Evolutionary conservation across 2,888 invertebrate species (phyloP).

Genomic region (Spodoptera picta): DNA sequence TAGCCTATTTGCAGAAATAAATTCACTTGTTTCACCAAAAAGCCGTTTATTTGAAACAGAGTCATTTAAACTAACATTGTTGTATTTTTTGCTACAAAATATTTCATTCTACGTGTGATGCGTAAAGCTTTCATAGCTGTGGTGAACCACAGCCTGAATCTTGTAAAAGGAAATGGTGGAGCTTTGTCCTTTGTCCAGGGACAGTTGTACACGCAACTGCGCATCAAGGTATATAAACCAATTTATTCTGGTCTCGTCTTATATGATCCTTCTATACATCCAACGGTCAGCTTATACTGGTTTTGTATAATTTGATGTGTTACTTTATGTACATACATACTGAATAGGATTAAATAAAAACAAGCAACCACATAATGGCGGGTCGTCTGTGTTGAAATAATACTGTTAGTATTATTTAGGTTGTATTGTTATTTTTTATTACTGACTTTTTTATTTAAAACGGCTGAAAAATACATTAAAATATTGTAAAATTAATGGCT

Average conservation of each 20-base stretch:
- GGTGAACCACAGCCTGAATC: conserved; percentile 38
- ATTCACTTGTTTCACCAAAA: no score
- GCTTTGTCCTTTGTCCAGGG: conserved; percentile 37
- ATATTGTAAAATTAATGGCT: no score
- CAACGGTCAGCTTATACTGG: no score
- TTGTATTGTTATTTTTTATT: no score
- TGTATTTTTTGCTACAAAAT: conserved; percentile 36
- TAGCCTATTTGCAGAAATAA: no score
- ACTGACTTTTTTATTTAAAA: not conserved
- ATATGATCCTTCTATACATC: no score
- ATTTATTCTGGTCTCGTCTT: no score
- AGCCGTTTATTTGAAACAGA: no score
- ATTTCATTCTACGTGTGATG: conserved; percentile 42
- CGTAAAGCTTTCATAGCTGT: conserved; percentile 45
- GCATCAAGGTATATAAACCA: no score
- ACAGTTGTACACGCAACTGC: conserved; percentile 11
- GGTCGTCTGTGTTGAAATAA: conserved; percentile 3
- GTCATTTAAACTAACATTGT: not conserved
- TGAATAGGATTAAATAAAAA: conserved; percentile 35
- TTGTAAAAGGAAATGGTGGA: conserved; percentile 44
- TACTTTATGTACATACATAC: conserved; percentile 6
- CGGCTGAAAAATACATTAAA: not conserved
- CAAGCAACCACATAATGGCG: not conserved
- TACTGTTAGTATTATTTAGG: not conserved
- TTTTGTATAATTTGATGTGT: no score